Percentiles rank a stretch among this genome's conserved stretches.
phyloP scores from a whole-genome alignment of 2,797 vertebrate species.

The Mormyrus proboscirostris region DNA sequence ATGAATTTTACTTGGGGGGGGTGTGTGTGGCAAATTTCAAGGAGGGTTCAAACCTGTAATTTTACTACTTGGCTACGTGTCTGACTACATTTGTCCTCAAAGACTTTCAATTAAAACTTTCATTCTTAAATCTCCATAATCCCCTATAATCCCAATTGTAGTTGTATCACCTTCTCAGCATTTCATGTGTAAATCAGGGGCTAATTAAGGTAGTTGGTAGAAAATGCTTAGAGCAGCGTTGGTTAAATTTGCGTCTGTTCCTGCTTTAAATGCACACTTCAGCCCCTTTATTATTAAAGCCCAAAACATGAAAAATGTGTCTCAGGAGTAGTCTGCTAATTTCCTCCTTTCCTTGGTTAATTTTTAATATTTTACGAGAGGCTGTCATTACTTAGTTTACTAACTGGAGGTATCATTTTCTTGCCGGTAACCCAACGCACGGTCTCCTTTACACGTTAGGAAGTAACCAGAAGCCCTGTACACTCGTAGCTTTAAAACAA shows the following conservation, averaged over 20 bases:
- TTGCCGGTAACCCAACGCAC: constrained; percentile 49
- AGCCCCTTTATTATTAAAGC: not conserved
- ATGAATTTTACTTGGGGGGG: not conserved
- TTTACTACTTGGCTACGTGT: not conserved
- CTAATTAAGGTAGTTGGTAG: not conserved
- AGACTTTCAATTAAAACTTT: not conserved
- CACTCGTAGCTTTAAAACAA: constrained; percentile 40
- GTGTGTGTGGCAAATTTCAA: not conserved
- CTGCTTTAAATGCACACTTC: not conserved
- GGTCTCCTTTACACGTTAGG: constrained; percentile 50
- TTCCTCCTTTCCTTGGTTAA: constrained; percentile 39
- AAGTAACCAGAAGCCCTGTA: constrained; percentile 51
- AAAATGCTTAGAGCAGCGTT: not conserved
- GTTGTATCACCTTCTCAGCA: not conserved
- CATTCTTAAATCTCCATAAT: not conserved
- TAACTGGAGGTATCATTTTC: constrained; percentile 51
- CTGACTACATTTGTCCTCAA: not conserved
- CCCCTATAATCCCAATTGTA: not conserved
- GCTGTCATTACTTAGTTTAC: constrained; percentile 35
- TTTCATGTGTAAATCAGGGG: not conserved
- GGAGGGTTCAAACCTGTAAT: not conserved
- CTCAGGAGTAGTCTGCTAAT: constrained; percentile 27
- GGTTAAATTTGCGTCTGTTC: not conserved
- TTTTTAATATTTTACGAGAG: constrained; percentile 43
- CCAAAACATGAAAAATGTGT: constrained; percentile 20